Conservation (phyloP, 2,888 invertebrate species). For the Torymus tubicola region DNA sequence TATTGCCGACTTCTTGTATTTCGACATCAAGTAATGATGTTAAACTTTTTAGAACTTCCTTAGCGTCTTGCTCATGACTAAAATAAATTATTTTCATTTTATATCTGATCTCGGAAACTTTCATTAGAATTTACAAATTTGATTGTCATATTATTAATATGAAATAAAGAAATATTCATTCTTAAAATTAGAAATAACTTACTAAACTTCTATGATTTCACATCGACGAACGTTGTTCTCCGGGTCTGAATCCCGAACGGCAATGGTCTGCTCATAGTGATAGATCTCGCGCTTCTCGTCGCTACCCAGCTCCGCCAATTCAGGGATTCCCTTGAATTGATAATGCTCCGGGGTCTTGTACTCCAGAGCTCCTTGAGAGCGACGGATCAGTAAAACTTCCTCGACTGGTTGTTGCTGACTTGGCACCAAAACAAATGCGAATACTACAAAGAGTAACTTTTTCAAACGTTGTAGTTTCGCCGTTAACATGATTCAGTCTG, state of each 20-base stretch:
- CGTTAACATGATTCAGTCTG: no score
- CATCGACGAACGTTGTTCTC: slow-evolving; percentile 86
- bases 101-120: neutral
- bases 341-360: neutral
- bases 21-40: slow-evolving; percentile 78
- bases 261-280: slow-evolving; percentile 89
- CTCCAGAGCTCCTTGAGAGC: neutral
- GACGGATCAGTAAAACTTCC: neutral
- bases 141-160: no score
- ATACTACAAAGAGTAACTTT: neutral
- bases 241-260: slow-evolving; percentile 86
- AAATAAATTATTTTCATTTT: slow-evolving; percentile 64
- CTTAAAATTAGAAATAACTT: slow-evolving; percentile 76
- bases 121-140: no score
- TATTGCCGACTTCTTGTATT: slow-evolving; percentile 81
- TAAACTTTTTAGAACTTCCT: slow-evolving; percentile 81
- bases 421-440: neutral
- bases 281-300: slow-evolving; percentile 78
- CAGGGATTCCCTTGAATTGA: slow-evolving; percentile 64
- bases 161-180: no score
- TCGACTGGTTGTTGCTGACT: slow-evolving; percentile 1
- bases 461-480: neutral
- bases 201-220: slow-evolving; percentile 92
- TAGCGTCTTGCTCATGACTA: slow-evolving; percentile 85
- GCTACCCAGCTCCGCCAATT: neutral